Percentiles rank a stretch among this genome's conserved stretches.
These are phyloP conservation scores for Microplitis mediator DNA, from an alignment of 1,140 invertebrate species.

Conservation along the genomic window DNA sequence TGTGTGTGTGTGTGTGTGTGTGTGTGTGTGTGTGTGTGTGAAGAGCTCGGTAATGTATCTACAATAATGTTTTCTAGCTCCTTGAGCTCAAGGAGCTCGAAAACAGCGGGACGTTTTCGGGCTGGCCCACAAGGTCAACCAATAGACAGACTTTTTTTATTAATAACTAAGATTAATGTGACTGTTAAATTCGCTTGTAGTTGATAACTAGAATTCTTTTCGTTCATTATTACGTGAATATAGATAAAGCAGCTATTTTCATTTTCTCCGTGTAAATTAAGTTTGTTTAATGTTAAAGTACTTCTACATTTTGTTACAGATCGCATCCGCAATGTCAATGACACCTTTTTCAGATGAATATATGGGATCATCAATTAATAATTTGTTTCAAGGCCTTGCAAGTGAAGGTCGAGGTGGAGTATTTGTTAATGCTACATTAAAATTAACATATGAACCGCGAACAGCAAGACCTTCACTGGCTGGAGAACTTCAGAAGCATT, in stretches of 20 bases:
- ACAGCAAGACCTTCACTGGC: slow-evolving; percentile 72
- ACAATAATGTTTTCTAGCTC: too few species aligned
- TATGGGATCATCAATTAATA: slow-evolving; percentile 79
- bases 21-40: too few species aligned
- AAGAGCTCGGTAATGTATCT: too few species aligned
- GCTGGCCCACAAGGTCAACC: too few species aligned
- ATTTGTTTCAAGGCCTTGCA: slow-evolving; percentile 76
- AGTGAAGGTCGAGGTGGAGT: slow-evolving; percentile 72
- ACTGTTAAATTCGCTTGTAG: too few species aligned
- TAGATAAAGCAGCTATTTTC: background rate
- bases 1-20: too few species aligned
- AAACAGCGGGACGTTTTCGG: too few species aligned
- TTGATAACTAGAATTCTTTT: too few species aligned
- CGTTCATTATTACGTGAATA: too few species aligned
- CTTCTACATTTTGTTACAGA: slow-evolving; percentile 61
- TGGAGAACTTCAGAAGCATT: slow-evolving; percentile 79
- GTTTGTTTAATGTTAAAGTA: background rate
- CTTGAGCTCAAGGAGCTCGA: too few species aligned
- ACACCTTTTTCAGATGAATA: slow-evolving; percentile 87
- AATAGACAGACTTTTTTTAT: too few species aligned
- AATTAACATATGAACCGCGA: slow-evolving; percentile 65
- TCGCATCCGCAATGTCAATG: slow-evolving; percentile 88
- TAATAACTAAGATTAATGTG: too few species aligned
- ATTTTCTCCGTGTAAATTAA: background rate
- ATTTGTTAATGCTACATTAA: slow-evolving; percentile 83